Evolutionary conservation across 2,888 invertebrate genomes (phyloP), one percentile per base, ranked within the genome.

Genomic region (Lepidocyrtoides sp.): DNA sequence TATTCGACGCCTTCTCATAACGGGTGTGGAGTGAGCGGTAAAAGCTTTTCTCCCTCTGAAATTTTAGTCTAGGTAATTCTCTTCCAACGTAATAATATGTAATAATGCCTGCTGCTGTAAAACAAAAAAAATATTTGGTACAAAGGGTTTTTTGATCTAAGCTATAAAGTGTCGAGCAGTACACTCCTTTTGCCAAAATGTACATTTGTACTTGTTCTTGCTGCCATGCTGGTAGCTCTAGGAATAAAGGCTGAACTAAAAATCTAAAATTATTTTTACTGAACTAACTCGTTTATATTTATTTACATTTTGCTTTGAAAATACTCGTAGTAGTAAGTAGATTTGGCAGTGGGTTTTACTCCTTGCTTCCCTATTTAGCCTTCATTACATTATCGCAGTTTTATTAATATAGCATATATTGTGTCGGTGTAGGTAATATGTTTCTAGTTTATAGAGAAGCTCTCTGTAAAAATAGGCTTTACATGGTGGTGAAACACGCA

Each of bases 31-130:
- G 23, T 63, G 12, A 60, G 23, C 17, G 32, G 32, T 36, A 72
- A 41, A 72, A 72, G 72, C 20, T 72, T 23, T 72, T 72, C 23
- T 72, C 44, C 44, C 12, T 23, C 26, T 63, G 63, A n/a, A n/a
- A n/a, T 63, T 29, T 23, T 63, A 7, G 10, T 20, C 17, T 3
- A 17, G 57, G 17, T 7, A 7, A 57, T 57, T 57, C 44, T 20
- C 23, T 44, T 44, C 17, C 44, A 41, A 41, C 20, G 44, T 17
- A 75, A 41, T 23, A 41, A 20, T 14, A 7, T 1, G 36, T 69
- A 17, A 32, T 36, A 36, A 14, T 2, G n/a, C 14, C n/a, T 17
- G 41, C 41, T 41, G n/a, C 14, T 17, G n/a, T 44, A 44, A 3
- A 4, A 20, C 23, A 69, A 14, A 3, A 51, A 14, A 51, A 8